Conservation (phyloP, 2,797 vertebrate species). For the Botia kubotai region DNA sequence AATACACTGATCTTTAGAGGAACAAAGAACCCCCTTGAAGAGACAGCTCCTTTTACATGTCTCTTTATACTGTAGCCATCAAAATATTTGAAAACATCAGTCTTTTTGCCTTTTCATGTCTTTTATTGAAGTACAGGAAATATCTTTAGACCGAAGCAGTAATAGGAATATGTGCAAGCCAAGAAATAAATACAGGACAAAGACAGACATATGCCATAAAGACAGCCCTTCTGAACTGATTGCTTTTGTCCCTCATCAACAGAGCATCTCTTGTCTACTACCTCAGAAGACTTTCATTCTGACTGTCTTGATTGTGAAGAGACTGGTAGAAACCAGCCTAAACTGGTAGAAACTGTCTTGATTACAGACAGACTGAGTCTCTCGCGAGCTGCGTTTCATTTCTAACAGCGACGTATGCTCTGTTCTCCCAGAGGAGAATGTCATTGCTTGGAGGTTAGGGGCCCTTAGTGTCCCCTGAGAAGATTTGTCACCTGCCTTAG, state of each 20-base stretch:
- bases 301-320: slow-evolving; percentile 41
- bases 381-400: not conserved
- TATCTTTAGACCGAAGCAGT: not conserved
- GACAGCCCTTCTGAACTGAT: slow-evolving; percentile 31
- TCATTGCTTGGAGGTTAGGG: not conserved
- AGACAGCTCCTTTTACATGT: not conserved
- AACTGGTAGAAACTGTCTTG: slow-evolving; percentile 18
- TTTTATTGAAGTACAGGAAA: not conserved
- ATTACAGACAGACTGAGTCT: slow-evolving; percentile 24
- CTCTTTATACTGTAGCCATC: not conserved
- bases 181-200: not conserved
- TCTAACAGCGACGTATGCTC: not conserved
- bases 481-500: not conserved
- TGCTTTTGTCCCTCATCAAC: slow-evolving; percentile 22
- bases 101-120: not conserved
- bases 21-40: slow-evolving; percentile 6
- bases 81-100: not conserved
- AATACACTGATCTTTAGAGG: slow-evolving; percentile 16
- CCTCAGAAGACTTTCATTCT: slow-evolving; percentile 29
- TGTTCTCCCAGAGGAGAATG: not conserved
- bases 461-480: not conserved
- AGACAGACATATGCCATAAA: not conserved
- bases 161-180: not conserved
- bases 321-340: slow-evolving; percentile 12
- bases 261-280: slow-evolving; percentile 15